Evolutionary conservation across 2,888 invertebrate genomes (phyloP).

Genomic region (Drosophila atripex): DNA sequence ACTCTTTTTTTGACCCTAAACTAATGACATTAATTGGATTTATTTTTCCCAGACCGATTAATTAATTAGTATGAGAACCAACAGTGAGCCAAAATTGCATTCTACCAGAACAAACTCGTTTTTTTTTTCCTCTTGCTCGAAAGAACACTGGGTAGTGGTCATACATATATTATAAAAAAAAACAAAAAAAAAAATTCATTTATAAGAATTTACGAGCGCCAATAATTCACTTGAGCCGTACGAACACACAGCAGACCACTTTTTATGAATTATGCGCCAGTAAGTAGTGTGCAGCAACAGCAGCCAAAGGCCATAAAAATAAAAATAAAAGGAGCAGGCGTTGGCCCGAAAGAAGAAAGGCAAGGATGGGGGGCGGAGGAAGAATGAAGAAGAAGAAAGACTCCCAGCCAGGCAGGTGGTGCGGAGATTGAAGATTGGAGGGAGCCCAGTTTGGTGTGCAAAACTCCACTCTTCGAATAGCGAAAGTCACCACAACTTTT

Average conservation of each 20-base stretch:
- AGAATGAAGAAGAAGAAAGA: not conserved
- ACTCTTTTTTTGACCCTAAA: not conserved
- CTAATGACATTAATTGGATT: constrained; percentile 27
- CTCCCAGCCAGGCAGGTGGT: not conserved
- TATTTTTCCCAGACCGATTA: constrained; percentile 14
- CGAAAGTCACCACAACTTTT: constrained; percentile 49
- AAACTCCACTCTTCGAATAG: constrained; percentile 36
- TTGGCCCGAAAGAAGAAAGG: constrained; percentile 29
- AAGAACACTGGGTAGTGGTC: constrained; percentile 16
- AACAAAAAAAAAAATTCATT: constrained; percentile 31
- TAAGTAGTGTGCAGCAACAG: constrained; percentile 36
- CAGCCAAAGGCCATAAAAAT: constrained; percentile 47
- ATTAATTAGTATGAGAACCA: constrained; percentile 35
- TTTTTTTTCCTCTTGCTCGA: constrained; percentile 14
- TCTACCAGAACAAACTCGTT: constrained; percentile 32
- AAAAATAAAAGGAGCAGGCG: constrained; percentile 44
- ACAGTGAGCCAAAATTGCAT: constrained; percentile 31
- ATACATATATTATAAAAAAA: constrained; percentile 20
- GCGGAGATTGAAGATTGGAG: too few relatives aligned
- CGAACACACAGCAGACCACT: constrained; percentile 27
- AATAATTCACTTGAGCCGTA: constrained; percentile 47
- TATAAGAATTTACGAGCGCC: constrained; percentile 50
- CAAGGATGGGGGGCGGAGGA: not conserved
- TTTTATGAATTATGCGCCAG: constrained; percentile 49
- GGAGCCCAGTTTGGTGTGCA: constrained; percentile 11